phyloP scores from a whole-genome alignment of 2,113 vertebrate species.

The Sclerurus mexicanus region DNA sequence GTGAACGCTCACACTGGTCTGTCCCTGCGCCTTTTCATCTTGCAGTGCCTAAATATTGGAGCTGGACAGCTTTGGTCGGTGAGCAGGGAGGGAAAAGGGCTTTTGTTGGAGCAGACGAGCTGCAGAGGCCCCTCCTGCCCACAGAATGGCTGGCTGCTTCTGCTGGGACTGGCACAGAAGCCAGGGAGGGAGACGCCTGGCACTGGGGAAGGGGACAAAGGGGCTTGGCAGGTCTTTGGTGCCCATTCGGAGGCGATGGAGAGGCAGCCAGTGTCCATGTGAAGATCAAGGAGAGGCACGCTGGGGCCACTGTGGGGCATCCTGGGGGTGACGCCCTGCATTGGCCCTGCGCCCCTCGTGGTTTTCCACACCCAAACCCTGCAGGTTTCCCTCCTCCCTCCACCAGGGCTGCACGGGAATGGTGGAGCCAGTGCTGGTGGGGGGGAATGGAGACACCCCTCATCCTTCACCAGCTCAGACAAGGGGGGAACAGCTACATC shows the following conservation, averaged over 20 bases:
- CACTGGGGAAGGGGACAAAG: neutral
- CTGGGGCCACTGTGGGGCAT: neutral
- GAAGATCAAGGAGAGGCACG: neutral
- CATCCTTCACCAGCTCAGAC: neutral
- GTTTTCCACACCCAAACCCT: neutral
- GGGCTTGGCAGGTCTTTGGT: neutral
- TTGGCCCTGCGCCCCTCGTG: neutral
- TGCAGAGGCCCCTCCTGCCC: neutral
- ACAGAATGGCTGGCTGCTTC: neutral
- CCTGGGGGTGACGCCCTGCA: fast-evolving
- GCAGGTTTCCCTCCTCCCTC: neutral
- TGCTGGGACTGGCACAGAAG: fast-evolving
- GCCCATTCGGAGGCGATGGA: neutral
- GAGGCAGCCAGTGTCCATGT: neutral
- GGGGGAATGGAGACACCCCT: fast-evolving
- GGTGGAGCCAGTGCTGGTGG: neutral
- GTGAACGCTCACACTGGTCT: fast-evolving
- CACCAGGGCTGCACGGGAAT: neutral
- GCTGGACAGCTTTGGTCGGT: fast-evolving
- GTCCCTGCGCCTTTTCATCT: neutral
- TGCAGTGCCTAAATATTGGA: fast-evolving
- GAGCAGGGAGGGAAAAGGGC: neutral
- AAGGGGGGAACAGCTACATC: neutral
- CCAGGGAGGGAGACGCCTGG: fast-evolving
- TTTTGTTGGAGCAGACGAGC: neutral